Conservation (phyloP, 2,797 vertebrate genomes). For the Premnoplex brunnescens region DNA sequence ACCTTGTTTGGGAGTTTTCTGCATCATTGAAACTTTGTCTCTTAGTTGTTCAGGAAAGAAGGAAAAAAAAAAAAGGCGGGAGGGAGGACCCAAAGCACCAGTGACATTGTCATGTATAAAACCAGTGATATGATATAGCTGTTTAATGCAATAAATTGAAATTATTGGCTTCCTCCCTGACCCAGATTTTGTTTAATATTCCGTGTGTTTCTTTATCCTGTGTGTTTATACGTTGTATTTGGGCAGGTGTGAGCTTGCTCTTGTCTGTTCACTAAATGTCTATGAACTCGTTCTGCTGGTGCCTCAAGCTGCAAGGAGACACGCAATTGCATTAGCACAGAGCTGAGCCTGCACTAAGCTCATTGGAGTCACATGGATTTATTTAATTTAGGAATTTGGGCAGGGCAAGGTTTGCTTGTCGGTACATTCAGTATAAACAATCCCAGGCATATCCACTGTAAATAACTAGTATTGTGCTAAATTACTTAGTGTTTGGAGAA, state of each 20-base stretch:
- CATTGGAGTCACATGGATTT: constrained; percentile 55
- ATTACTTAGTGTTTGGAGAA: constrained; percentile 14
- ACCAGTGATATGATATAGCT: neutral
- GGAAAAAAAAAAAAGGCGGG: neutral
- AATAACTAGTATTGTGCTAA: constrained; percentile 31
- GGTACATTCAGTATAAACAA: constrained; percentile 31
- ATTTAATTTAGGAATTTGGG: constrained; percentile 66
- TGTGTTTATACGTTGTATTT: constrained; percentile 28
- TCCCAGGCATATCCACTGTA: constrained; percentile 26
- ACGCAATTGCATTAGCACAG: constrained; percentile 30
- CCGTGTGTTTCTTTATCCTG: constrained; percentile 6
- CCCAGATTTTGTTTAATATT: constrained; percentile 29
- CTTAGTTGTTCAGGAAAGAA: neutral
- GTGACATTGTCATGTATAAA: neutral
- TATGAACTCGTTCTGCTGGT: constrained; percentile 53
- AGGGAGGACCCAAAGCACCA: neutral
- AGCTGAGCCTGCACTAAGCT: constrained; percentile 54
- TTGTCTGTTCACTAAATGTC: neutral
- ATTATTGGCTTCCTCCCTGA: neutral
- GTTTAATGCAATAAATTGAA: neutral
- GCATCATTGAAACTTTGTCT: neutral
- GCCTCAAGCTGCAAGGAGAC: constrained; percentile 36
- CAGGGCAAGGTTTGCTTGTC: constrained; percentile 41
- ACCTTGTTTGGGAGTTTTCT: neutral
- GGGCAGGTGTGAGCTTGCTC: constrained; percentile 56